These are phyloP conservation scores for Lymantria monacha DNA, from an alignment of 2,888 invertebrate genomes.

Conservation along the genomic window DNA sequence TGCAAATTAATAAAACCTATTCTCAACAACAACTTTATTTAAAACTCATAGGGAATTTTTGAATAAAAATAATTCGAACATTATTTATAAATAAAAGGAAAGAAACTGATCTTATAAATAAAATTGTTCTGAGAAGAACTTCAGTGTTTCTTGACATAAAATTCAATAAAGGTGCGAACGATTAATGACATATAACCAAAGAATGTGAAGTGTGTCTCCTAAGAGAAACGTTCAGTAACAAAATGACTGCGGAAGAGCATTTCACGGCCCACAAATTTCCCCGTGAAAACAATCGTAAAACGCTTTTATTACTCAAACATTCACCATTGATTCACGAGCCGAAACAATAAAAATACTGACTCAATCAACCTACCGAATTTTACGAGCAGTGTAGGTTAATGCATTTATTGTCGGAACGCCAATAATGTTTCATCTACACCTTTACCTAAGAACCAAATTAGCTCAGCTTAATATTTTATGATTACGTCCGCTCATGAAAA, in stretches of 20 bases:
- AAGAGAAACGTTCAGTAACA: slow-evolving; percentile 60
- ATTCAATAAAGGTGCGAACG: slow-evolving; percentile 26
- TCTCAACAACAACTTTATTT: too few relatives aligned
- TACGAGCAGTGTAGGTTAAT: slow-evolving; percentile 73
- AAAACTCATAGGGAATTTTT: too few relatives aligned
- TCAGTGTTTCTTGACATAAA: background rate
- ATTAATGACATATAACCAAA: slow-evolving; percentile 50
- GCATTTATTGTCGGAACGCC: slow-evolving; percentile 67
- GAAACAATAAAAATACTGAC: slow-evolving; percentile 81
- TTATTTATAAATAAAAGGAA: too few relatives aligned
- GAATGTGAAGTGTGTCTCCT: slow-evolving; percentile 56
- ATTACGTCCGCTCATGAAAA: slow-evolving; percentile 12
- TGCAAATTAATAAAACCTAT: too few relatives aligned
- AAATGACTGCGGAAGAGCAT: slow-evolving; percentile 68
- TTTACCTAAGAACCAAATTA: slow-evolving; percentile 46
- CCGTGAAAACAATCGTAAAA: slow-evolving; percentile 81
- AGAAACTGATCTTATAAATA: background rate
- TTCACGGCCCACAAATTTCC: slow-evolving; percentile 78
- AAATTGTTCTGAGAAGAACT: background rate
- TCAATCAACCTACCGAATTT: slow-evolving; percentile 78
- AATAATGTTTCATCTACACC: slow-evolving; percentile 75
- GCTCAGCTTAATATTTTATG: slow-evolving; percentile 30
- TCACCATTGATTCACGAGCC: slow-evolving; percentile 79
- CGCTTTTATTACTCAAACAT: slow-evolving; percentile 78
- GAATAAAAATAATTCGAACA: too few relatives aligned